Base-by-base conservation (phyloP, 2,113 vertebrate species). In the Acrocephalus arundinaceus region DNA sequence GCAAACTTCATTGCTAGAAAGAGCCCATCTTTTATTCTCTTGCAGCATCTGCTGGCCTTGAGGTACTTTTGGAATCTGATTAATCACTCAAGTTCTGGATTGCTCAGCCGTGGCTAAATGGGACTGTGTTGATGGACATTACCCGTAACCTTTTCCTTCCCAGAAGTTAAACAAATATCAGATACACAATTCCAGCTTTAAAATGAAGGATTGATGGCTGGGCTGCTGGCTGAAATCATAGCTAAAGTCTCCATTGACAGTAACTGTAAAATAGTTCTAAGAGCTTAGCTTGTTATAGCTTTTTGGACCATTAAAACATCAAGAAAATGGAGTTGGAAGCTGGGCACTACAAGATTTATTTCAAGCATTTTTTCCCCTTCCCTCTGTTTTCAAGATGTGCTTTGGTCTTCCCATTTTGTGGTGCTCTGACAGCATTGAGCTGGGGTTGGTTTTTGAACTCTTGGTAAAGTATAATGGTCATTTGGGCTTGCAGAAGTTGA, bases 161-260 rank as follows among this genome's bases (percentile, higher is more conserved):
- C 63, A 58, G 52, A 90, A 88, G 65, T 90, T 74, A 91, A 74
- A 79, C 66, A 89, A 90, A 66, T 61, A 89, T 77, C 70, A 79
- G 57, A 78, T 55, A 27, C 2, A 66, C 0, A 0, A 75, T 79
- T 96, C 62, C 5, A 14, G 61, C 91, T 78, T 68, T 35, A 85
- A 91, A 51, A 52, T 68, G 67, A 88, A 90, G 79, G 93, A 84
- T 62, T 88, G 86, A 73, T 88, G 87, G 62, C 77, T 78, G 78
- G 24, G 16, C 49, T 77, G 51, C 72, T 87, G 90, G 66, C 48
- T 74, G 66, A 72, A 90, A 77, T 77, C 43, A 72, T 46, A 87
- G 48, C 57, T 77, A 4, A 63, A 72, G 18, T 68, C 63, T 77
- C 31, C 31, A 33, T 11, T 95, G 71, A 54, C 58, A 85, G 41